Evolutionary conservation across 2,888 invertebrate genomes (phyloP), one percentile per base, ranked within the genome.

Genomic region (Philhelius pedissequus): DNA sequence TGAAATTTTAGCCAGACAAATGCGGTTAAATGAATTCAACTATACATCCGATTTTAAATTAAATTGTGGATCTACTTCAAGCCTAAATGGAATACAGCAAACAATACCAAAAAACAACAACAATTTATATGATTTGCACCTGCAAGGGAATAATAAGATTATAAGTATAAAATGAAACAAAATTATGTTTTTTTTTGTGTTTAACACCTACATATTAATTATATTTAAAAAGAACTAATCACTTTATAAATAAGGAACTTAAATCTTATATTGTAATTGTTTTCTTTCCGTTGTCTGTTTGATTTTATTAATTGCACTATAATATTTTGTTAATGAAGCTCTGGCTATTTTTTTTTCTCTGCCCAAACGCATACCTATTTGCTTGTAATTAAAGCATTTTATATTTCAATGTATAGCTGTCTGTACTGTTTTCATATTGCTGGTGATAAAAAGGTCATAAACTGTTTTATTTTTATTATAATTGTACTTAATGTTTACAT

Each of bases 301-400:
- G 22, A 56, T 69, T 60, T 18, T 70, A 15, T 70, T 83, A 74
- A 83, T 83, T 74, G 83, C 83, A 83, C 83, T 79, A 79, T 79
- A 50, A 15, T 38, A n/a, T 52, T 68, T 52, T 25, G 18, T 79
- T 58, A 66, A 74, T 25, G 68, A 75, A 82, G 82, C 82, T 68
- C 13, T 69, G 78, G 73, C 74, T 78, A 64, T 69, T 32, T 35
- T 62, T 18, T 32, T 43, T 38, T 3, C 30, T 45, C 25, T 58
- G 56, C 30, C 18, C 64, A 58, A 77, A 73, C 78, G 54, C 50
- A 40, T 58, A n/a, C 56, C 20, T 38, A 40, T 58, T 45, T 6
- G 20, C 48, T 64, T 43, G 9, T 15, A 32, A 60, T 6, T 18
- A 54, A n/a, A 64, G 54, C 40, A 11, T 58, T 68, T 18, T 27